These are phyloP conservation scores for Notamacropus eugenii DNA, from an alignment of 2,797 vertebrate species.

Conservation along the genomic window DNA sequence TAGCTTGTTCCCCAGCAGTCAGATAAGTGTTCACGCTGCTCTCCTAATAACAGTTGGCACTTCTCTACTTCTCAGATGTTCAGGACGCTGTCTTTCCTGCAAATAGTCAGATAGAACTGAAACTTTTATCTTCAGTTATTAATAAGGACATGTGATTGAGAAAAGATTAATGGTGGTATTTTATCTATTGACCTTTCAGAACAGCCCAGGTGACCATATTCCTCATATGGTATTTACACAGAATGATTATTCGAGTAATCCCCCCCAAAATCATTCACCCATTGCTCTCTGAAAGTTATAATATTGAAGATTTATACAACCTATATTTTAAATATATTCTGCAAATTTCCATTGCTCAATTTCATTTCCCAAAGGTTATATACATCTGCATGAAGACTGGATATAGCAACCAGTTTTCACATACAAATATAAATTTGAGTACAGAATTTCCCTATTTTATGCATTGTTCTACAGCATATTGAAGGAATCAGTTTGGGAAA, in stretches of 20 bases:
- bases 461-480: background rate
- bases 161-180: background rate
- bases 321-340: background rate
- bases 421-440: background rate
- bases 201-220: background rate
- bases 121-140: background rate
- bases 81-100: background rate
- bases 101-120: background rate
- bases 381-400: background rate
- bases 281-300: background rate
- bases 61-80: background rate
- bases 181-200: background rate
- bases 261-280: background rate
- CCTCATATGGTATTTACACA: background rate
- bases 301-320: background rate
- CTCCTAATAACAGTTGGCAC: background rate
- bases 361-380: background rate
- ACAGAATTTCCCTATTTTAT: background rate
- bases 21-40: background rate
- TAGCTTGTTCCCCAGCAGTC: background rate
- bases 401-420: background rate
- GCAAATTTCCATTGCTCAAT: background rate
- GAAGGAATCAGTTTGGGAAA: background rate
- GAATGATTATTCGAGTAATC: background rate
- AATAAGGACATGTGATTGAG: background rate